Evolutionary conservation across 2,797 vertebrate genomes (phyloP).

Genomic region (Onychomys torridus): DNA sequence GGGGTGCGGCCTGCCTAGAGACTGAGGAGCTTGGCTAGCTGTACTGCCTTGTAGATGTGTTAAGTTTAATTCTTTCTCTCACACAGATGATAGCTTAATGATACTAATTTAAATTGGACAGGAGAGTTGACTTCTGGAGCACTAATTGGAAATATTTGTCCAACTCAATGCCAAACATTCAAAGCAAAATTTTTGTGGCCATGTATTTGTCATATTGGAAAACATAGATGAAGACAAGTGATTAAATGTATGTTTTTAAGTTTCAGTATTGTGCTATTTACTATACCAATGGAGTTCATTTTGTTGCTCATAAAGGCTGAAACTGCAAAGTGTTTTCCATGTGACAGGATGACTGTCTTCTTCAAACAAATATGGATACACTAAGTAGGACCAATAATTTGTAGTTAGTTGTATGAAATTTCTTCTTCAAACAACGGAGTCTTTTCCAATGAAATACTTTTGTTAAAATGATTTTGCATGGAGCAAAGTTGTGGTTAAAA

Average conservation of each 20-base stretch:
- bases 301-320: not conserved
- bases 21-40: slow-evolving; percentile 75
- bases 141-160: slow-evolving; percentile 63
- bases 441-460: slow-evolving; percentile 24
- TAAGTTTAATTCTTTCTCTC: slow-evolving; percentile 72
- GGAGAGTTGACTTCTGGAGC: slow-evolving; percentile 55
- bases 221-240: not conserved
- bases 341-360: not conserved
- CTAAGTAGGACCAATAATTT: not conserved
- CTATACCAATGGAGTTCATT: not conserved
- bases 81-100: slow-evolving; percentile 76
- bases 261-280: not conserved
- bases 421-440: slow-evolving; percentile 45
- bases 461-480: not conserved
- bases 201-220: slow-evolving; percentile 19
- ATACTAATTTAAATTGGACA: slow-evolving; percentile 67
- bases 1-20: slow-evolving; percentile 81
- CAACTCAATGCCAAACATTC: slow-evolving; percentile 4
- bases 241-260: not conserved
- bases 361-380: not conserved
- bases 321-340: not conserved
- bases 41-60: slow-evolving; percentile 76
- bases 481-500: not conserved
- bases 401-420: not conserved
- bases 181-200: slow-evolving; percentile 1